Base-by-base conservation (phyloP, 2,888 invertebrate genomes). In the Protophormia terraenovae region DNA sequence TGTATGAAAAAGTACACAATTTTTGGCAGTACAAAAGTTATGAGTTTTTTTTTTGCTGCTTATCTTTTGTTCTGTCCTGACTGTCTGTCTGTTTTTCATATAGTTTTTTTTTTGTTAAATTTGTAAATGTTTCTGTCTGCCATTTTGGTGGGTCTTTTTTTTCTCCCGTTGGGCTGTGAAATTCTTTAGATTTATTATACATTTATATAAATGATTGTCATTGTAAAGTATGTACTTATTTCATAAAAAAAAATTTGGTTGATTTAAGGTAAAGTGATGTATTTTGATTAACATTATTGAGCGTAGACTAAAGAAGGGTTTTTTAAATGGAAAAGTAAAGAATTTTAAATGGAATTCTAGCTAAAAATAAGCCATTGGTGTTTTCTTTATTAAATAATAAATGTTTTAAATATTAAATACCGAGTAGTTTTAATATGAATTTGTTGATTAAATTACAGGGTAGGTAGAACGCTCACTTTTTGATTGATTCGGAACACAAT, bases 1-100 rank as follows among this genome's bases (percentile, higher is more conserved):
- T 62, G n/a, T 12, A 22, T 5, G 14, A 62, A 64, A 72, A 32
- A 50, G n/a, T 32, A 53, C 0, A 24, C 41, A 5, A 41, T 58
- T 78, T 75, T 77, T 73, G 41, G 60, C 76, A 76, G 29, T 3
- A 58, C 10, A 22, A 67, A 83, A 71, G 71, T 80, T 80, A 80
- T 67, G 60, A 32, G 35, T 47, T 69, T 77, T 80, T 55, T 66
- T n/a, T n/a, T n/a, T n/a, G n/a, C 27, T 5, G 41, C 38, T 71
- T 71, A 67, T 67, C 22, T 75, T 82, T 53, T 75, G 16, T 76
- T 53, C 53, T 10, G 14, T 16, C n/a, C 53, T n/a, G 47, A 22
- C 47, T 62, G 62, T 32, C 24, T 47, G 19, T 73, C 19, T 60
- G 38, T 19, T 19, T 38, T n/a, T 53, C 29, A 38, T 60, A 50